Base-by-base conservation (phyloP, 2,113 vertebrate genomes). In the Hassar affinis region DNA sequence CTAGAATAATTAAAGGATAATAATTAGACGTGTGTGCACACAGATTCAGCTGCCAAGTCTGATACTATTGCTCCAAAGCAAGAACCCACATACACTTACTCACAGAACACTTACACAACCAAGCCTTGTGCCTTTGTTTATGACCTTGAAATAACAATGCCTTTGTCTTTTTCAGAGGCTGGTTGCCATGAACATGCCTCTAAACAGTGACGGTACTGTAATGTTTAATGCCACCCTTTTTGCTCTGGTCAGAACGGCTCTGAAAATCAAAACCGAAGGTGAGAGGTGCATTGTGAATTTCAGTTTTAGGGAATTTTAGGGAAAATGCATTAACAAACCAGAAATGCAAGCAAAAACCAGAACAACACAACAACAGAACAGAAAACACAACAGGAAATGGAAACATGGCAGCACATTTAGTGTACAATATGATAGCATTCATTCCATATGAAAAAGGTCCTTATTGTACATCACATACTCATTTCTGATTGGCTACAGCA, bases 251-350 rank as follows among this genome's bases (percentile, higher is more conserved):
- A 95, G 98, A 81, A 99, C 98, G 0, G 98, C 97, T 86, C 94
- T 99, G 64, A 99, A 98, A 94, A 99, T 99, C 86, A 99, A 99
- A 94, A 99, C 97, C 2, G 98, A 99, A 92, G 98, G 98, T 99
- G 90, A 94, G 94, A 84, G 7, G 45, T 54, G 51, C 6, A 56
- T 12, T 81, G 1, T 14, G 5, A 1, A 12, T 56, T 77, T 56
- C 20, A 33, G n/a, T 56, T 22, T 35, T 54, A 33, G 8, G 49
- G 49, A 76, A 52, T 76, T 76, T 54, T 4, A 22, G 49, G 33
- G 27, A 17, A 33, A 52, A 5, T 22, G 3, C 49, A 0, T 30
- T 18, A 52, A 75, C 6, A 52, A 52, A 25, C 6, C n/a, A 62
- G 30, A 62, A 30, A 33, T 14, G 15, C 12, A 59, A 59, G 22